A percentile compares a stretch with the other conserved stretches of the same genome.
Evolutionary conservation across 2,113 vertebrate species (phyloP).

Genomic region (Phodopus roborovskii): DNA sequence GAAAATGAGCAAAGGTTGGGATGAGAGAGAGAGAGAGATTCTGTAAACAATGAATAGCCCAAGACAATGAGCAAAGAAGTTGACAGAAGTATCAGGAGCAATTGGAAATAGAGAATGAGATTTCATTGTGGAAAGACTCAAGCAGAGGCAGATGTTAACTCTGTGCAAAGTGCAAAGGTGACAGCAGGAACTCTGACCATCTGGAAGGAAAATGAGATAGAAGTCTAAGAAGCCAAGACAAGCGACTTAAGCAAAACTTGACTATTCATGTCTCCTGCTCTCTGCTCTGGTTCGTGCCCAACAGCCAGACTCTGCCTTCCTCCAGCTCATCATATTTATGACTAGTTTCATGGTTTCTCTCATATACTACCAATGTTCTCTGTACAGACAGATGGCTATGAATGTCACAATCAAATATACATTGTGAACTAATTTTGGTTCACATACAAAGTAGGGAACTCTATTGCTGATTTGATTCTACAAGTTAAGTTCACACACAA

Average conservation of each 20-base stretch:
- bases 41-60: neutral
- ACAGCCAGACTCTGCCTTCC: neutral
- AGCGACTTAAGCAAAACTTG: neutral
- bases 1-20: neutral
- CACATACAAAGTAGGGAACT: neutral
- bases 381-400: neutral
- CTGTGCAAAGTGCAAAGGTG: neutral
- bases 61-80: neutral
- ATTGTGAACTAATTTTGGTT: neutral
- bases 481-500: neutral
- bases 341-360: fast-evolving
- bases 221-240: neutral
- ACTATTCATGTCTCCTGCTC: neutral
- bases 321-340: neutral
- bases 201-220: neutral
- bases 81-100: neutral
- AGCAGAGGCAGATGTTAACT: neutral
- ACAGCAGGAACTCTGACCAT: neutral
- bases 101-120: neutral
- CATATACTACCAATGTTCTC: neutral
- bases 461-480: neutral
- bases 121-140: neutral
- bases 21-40: neutral
- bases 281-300: neutral
- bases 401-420: fast-evolving